Percentiles rank a stretch among this genome's conserved stretches.
These are phyloP conservation scores for Leucophenga montana DNA, from an alignment of 2,888 invertebrate genomes.

Conservation along the genomic window DNA sequence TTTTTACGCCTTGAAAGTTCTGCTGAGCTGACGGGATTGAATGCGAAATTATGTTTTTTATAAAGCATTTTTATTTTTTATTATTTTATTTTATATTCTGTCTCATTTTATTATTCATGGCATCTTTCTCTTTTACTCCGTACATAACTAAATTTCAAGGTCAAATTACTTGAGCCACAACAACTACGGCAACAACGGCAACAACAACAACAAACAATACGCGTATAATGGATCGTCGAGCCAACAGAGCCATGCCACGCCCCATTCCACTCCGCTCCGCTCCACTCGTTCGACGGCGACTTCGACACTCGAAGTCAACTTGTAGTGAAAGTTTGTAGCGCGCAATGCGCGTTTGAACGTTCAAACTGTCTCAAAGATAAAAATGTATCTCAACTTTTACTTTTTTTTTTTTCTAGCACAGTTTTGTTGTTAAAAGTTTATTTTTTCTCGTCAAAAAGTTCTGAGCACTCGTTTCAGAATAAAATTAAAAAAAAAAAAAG, in stretches of 20 bases:
- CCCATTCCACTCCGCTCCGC: too few relatives aligned
- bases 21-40: slow-evolving; percentile 7
- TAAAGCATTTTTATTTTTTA: neutral
- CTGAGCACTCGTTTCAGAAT: neutral
- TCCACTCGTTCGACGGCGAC: neutral
- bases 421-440: slow-evolving; percentile 23
- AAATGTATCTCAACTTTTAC: slow-evolving; percentile 38
- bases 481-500: neutral
- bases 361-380: slow-evolving; percentile 34
- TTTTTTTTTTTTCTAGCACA: slow-evolving; percentile 30
- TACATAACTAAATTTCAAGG: slow-evolving; percentile 39
- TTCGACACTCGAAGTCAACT: slow-evolving; percentile 22
- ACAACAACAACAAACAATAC: slow-evolving; percentile 21
- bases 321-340: slow-evolving; percentile 43
- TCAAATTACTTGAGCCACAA: slow-evolving; percentile 38
- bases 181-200: slow-evolving; percentile 29
- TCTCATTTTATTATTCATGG: slow-evolving; percentile 18
- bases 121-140: neutral
- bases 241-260: too few relatives aligned
- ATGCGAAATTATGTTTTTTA: neutral
- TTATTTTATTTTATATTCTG: slow-evolving; percentile 8
- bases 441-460: slow-evolving; percentile 20
- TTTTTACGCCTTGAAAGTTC: slow-evolving; percentile 25
- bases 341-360: slow-evolving; percentile 7
- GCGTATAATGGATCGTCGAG: slow-evolving; percentile 11